These are phyloP conservation scores for Trinectes maculatus DNA, from an alignment of 2,113 vertebrate species.

Conservation along the genomic window DNA sequence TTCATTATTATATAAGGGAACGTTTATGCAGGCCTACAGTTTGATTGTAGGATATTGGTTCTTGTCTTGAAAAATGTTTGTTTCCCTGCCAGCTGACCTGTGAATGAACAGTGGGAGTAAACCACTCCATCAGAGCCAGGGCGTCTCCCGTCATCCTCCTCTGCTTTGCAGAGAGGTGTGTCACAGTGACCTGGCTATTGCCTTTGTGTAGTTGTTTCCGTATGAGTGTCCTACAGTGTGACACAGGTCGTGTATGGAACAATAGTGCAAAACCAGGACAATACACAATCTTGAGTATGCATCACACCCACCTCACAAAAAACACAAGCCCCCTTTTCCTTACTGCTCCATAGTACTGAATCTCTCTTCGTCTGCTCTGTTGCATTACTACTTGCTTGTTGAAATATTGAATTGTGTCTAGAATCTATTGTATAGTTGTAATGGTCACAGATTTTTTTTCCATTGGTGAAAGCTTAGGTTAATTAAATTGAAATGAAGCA, in stretches of 20 bases:
- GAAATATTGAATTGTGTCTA: too few relatives aligned
- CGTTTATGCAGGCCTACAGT: not conserved
- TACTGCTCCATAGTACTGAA: too few relatives aligned
- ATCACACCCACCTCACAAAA: not conserved
- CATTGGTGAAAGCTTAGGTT: too few relatives aligned
- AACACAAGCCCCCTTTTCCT: too few relatives aligned
- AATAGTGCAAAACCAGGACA: not conserved
- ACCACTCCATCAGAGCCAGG: constrained; percentile 28
- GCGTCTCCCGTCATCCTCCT: constrained; percentile 3
- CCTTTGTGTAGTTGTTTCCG: not conserved
- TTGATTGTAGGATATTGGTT: constrained; percentile 25
- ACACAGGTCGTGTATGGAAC: constrained; percentile 17
- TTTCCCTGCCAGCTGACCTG: constrained; percentile 60
- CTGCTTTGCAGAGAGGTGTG: not conserved
- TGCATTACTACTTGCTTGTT: too few relatives aligned
- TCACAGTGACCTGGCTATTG: constrained; percentile 28
- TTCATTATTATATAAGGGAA: too few relatives aligned
- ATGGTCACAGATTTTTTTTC: too few relatives aligned
- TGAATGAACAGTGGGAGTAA: constrained; percentile 30
- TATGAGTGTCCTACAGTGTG: not conserved
- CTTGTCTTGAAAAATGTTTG: constrained; percentile 47
- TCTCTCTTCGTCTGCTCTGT: too few relatives aligned
- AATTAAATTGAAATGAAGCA: too few relatives aligned
- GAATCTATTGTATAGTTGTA: too few relatives aligned
- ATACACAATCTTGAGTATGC: not conserved